Base-by-base conservation (phyloP, 2,797 vertebrate species). In the Poecilia wingei region DNA sequence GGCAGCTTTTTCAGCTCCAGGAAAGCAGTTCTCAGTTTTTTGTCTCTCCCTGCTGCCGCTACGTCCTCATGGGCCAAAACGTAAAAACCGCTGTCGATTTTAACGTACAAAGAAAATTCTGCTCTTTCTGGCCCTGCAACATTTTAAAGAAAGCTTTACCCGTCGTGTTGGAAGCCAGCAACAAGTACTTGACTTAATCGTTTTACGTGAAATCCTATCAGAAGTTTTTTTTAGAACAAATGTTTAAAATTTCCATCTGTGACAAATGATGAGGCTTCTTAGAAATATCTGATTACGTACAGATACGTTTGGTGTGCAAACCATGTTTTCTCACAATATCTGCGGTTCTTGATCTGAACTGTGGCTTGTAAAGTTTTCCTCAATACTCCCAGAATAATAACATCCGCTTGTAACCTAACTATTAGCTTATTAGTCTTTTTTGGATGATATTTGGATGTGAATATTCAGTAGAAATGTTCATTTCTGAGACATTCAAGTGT, bases 111-210 rank as follows among this genome's bases (percentile, higher is more conserved):
- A 39, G 28, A 77, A 76, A 79, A 77, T 78, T 76, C 64, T 75
- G 13, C 31, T 47, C 46, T 57, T 22, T 39, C 47, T 76, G 20
- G 36, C 12, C 53, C 45, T 41, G 36, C 75, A 64, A 33, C 75
- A 73, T 76, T 82, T 74, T 41, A 66, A 55, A 43, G 28, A 72
- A 82, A 69, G 49, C 71, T 80, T 49, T 57, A 79, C 76, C 47
- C 79, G 46, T 87, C 45, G 73, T 46, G 73, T 59, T 22, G 41
- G 53, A 73, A 76, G 74, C 55, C 74, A 31, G 2, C 36, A 41
- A 4, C 8, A 72, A 31, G 43, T 47, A 59, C 78, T 76, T 71
- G 41, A 79, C 74, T 73, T 78, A 43, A 46, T 61, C 68, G 78
- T 74, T 71, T 53, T 72, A 64, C 69, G 36, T 36, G 72, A 73